phyloP scores from a whole-genome alignment of 2,888 invertebrate species.

The Lydus trimaculatus region DNA sequence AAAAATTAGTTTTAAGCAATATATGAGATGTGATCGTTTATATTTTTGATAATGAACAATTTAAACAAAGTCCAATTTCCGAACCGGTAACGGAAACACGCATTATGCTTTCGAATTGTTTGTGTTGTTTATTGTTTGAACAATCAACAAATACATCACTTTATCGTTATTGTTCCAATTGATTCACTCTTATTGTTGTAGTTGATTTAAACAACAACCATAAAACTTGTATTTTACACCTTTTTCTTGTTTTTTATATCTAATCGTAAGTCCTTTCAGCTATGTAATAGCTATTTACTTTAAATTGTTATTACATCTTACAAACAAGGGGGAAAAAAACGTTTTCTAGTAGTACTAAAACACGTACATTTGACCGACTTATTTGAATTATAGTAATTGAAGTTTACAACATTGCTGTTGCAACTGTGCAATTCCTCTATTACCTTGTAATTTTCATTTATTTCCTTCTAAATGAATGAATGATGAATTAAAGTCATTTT shows the following conservation, averaged over 20 bases:
- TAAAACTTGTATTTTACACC: background rate
- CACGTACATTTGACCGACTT: background rate
- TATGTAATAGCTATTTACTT: too few species aligned
- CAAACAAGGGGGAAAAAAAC: too few species aligned
- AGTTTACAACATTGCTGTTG: background rate
- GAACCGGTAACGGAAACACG: slow-evolving; percentile 20
- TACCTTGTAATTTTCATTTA: background rate
- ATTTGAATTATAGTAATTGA: background rate
- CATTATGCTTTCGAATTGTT: slow-evolving; percentile 15
- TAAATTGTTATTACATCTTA: too few species aligned
- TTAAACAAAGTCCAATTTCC: slow-evolving; percentile 25
- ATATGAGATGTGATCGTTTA: slow-evolving; percentile 16
- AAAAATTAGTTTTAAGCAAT: too few species aligned
- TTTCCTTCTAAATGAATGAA: background rate
- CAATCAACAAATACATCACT: slow-evolving; percentile 19
- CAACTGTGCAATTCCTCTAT: background rate
- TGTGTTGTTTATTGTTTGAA: slow-evolving; percentile 24
- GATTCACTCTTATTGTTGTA: background rate
- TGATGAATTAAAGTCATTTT: background rate
- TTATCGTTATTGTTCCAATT: background rate
- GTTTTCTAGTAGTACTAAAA: too few species aligned
- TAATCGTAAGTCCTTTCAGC: too few species aligned
- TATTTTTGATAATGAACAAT: slow-evolving; percentile 19
- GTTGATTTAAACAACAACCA: background rate
- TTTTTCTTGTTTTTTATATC: background rate